Base-by-base conservation (phyloP, 2,113 vertebrate species). In the Brachirus orientalis region DNA sequence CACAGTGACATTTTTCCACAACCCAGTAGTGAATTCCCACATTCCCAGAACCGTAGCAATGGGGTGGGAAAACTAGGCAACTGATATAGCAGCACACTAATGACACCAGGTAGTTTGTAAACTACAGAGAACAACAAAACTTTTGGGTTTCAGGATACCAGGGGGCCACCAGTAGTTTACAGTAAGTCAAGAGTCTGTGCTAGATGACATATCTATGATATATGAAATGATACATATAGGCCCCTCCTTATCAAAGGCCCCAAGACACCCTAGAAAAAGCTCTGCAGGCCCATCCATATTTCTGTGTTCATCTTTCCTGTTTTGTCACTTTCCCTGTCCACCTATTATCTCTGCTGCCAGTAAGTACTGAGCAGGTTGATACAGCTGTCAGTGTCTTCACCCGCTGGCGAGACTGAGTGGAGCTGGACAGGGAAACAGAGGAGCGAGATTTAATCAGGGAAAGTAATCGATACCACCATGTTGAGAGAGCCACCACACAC, bases 361-460 rank as follows among this genome's bases (percentile, higher is more conserved):
- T 63, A 55, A 54, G 54, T 36, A 61, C 72, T 46, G 65, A 76
- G 75, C 66, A 72, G 74, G 74, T 77, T 86, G 79, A 88, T 89
- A 75, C 59, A 85, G 83, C 72, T 71, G 82, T 91, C 87, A 82
- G 58, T 72, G 71, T 63, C 58, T 48, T 36, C 66, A 59, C 73
- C 76, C 65, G 75, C 53, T 48, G 14, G 22, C 20, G 63, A 83
- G 85, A 86, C 58, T 57, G 83, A 87, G 75, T 74, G 63, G 59
- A 36, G 64, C 72, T 69, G 62, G 65, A 79, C 65, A 64, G 77
- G 53, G 62, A 81, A 83, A 77, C 75, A 80, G 80, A 87, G 75
- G 77, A 63, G 72, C 71, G 74, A 85, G 88, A 90, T 89, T 86
- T 75, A 88, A 89, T 84, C 80, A 84, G 73, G 63, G 56, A 65